Percentiles rank a stretch among this genome's conserved stretches.
Evolutionary conservation across 2,113 vertebrate genomes (phyloP).

Genomic region (Stigmatopora nigra): DNA sequence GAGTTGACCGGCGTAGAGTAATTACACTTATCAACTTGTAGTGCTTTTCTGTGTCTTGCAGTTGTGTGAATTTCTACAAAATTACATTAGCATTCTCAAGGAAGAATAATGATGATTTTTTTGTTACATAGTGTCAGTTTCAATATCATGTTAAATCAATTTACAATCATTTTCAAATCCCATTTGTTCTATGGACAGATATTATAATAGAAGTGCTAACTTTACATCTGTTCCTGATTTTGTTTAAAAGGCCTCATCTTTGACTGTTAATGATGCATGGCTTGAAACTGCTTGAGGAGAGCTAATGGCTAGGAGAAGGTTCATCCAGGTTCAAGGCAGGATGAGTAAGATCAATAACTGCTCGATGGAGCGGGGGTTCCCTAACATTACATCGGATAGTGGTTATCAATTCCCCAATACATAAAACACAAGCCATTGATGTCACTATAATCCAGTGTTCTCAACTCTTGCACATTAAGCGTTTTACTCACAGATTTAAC

Average conservation of each 20-base stretch:
- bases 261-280: slow-evolving; percentile 59
- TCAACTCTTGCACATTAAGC: no score
- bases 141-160: neutral
- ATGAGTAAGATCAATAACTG: slow-evolving; percentile 39
- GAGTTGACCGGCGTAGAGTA: slow-evolving; percentile 29
- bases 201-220: slow-evolving; percentile 36
- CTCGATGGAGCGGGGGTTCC: slow-evolving; percentile 40
- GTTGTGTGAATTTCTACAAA: neutral
- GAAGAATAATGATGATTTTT: neutral
- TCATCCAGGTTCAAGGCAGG: slow-evolving; percentile 61
- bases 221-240: slow-evolving; percentile 62
- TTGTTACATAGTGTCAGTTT: neutral
- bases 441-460: no score
- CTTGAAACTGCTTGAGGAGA: slow-evolving; percentile 52
- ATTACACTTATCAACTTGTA: slow-evolving; percentile 7
- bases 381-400: slow-evolving; percentile 6
- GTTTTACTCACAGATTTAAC: no score
- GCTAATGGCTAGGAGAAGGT: slow-evolving; percentile 50
- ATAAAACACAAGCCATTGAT: neutral
- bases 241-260: slow-evolving; percentile 50
- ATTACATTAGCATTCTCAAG: neutral
- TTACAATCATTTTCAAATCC: slow-evolving; percentile 13
- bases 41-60: neutral
- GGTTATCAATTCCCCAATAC: neutral
- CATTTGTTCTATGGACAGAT: slow-evolving; percentile 30